A percentile compares a stretch with the other conserved stretches of the same genome.
phyloP scores from a whole-genome alignment of 1,140 invertebrate genomes.

The Lepidotrigona ventralis region DNA sequence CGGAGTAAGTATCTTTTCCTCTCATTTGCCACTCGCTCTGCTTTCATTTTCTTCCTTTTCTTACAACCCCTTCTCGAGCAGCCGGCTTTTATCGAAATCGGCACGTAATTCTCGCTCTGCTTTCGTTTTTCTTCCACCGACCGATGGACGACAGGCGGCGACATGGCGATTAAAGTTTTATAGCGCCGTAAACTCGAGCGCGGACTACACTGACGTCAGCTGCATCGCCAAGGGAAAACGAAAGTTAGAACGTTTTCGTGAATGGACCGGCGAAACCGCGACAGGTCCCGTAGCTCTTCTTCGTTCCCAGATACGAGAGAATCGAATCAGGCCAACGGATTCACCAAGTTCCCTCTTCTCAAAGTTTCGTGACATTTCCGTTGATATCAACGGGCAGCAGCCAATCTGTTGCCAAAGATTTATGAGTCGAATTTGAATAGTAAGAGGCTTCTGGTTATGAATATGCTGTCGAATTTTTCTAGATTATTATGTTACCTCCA shows the following conservation, averaged over 20 bases:
- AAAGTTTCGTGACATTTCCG: background rate
- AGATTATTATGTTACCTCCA: no score
- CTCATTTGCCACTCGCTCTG: background rate
- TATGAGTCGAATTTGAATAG: no score
- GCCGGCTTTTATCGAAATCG: conserved; percentile 4
- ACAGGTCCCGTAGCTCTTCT: no score
- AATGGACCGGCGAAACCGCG: conserved; percentile 17
- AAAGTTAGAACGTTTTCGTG: conserved; percentile 46
- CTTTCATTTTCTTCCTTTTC: conserved; percentile 1
- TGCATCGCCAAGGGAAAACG: conserved; percentile 27
- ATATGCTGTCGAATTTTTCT: no score
- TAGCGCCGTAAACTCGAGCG: conserved; percentile 36
- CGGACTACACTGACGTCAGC: conserved; percentile 24
- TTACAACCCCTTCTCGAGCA: no score
- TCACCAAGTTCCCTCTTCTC: background rate
- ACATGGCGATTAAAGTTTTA: conserved; percentile 36
- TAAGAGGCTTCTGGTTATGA: no score
- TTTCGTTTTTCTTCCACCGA: conserved; percentile 19
- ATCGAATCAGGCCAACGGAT: background rate
- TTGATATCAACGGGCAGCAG: background rate
- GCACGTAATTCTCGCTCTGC: background rate
- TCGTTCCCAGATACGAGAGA: background rate
- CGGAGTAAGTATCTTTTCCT: background rate
- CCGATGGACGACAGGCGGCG: background rate
- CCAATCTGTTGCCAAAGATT: background rate